A percentile compares a stretch with the other conserved stretches of the same genome.
phyloP scores from a whole-genome alignment of 2,888 invertebrate species.

The Actias luna region DNA sequence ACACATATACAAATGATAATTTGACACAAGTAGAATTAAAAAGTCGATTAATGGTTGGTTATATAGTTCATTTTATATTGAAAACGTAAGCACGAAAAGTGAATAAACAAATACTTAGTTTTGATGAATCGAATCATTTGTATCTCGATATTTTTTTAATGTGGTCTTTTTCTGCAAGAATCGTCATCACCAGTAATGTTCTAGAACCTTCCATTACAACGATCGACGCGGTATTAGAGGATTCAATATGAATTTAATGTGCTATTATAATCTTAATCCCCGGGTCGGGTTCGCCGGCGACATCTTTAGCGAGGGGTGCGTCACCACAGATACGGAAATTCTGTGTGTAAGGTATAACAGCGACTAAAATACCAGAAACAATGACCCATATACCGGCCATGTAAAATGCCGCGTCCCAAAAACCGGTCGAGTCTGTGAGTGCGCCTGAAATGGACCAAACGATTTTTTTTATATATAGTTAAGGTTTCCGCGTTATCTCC shows the following conservation, averaged over 20 bases:
- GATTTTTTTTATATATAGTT: background rate
- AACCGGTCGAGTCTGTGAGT: constrained; percentile 83
- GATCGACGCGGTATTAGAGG: background rate
- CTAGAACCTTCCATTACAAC: background rate
- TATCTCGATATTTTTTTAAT: too few relatives aligned
- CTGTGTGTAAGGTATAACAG: constrained; percentile 84
- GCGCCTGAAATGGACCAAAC: constrained; percentile 51
- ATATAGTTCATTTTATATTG: too few relatives aligned
- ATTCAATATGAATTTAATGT: constrained; percentile 48
- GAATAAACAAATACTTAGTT: too few relatives aligned
- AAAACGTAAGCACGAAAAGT: too few relatives aligned
- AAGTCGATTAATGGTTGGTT: too few relatives aligned
- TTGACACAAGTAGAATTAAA: too few relatives aligned
- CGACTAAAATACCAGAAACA: constrained; percentile 87
- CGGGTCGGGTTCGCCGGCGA: constrained; percentile 68
- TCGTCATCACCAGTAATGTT: too few relatives aligned
- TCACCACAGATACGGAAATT: constrained; percentile 83
- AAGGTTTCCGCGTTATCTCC: too few relatives aligned
- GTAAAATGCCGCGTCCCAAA: constrained; percentile 91
- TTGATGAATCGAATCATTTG: too few relatives aligned
- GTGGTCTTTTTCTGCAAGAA: too few relatives aligned
- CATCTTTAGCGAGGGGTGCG: constrained; percentile 74
- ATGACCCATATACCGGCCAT: constrained; percentile 91
- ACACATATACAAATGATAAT: too few relatives aligned
- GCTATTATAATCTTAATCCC: constrained; percentile 71